phyloP scores from a whole-genome alignment of 2,888 invertebrate genomes.

The Eledone cirrhosa region DNA sequence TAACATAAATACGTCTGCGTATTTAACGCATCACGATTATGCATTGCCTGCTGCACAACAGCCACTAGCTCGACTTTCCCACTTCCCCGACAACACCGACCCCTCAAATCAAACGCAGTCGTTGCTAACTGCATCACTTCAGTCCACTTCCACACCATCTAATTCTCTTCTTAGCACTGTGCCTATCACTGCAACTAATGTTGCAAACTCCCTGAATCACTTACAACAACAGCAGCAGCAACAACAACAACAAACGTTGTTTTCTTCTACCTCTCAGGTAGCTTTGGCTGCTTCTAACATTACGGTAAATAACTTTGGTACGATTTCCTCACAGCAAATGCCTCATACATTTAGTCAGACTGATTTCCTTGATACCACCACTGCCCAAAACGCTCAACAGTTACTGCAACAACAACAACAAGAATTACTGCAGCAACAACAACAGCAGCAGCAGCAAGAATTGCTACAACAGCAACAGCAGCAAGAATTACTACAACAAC shows the following conservation, averaged over 20 bases:
- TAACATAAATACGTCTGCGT: constrained; percentile 37
- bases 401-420: constrained; percentile 22
- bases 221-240: constrained; percentile 31
- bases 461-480: constrained; percentile 29
- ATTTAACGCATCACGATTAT: constrained; percentile 51
- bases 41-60: constrained; percentile 42
- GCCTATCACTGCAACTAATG: constrained; percentile 37
- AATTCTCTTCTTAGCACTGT: constrained; percentile 35
- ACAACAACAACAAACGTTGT: constrained; percentile 34
- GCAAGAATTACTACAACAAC: constrained; percentile 24
- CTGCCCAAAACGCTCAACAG: constrained; percentile 24
- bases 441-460: constrained; percentile 21
- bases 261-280: constrained; percentile 14
- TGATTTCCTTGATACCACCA: constrained; percentile 32
- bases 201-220: constrained; percentile 25
- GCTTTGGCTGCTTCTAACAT: constrained; percentile 9
- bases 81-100: constrained; percentile 33
- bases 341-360: background rate
- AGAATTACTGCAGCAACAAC: constrained; percentile 28
- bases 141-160: constrained; percentile 38
- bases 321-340: constrained; percentile 25
- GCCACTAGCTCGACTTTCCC: constrained; percentile 36
- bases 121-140: constrained; percentile 44
- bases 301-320: constrained; percentile 15
- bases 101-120: constrained; percentile 36